These are phyloP conservation scores for Lampropteryx suffumata DNA, from an alignment of 2,888 invertebrate species.

Conservation along the genomic window DNA sequence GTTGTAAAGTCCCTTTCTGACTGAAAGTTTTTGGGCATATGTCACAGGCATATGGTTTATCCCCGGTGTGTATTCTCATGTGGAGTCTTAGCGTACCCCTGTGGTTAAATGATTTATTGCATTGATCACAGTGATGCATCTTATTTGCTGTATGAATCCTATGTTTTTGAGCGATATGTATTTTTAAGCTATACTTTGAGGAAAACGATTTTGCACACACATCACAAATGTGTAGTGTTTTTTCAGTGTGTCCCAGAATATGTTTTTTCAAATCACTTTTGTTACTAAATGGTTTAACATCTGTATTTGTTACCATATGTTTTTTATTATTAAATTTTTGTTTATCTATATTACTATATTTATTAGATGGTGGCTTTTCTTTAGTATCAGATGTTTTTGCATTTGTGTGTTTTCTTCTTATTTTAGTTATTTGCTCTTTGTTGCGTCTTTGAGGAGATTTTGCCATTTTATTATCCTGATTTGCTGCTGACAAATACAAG, in stretches of 20 bases:
- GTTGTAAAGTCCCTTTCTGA: conserved; percentile 15
- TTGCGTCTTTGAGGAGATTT: background rate
- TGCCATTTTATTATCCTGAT: background rate
- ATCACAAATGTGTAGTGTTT: conserved; percentile 8
- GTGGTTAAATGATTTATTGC: conserved; percentile 23
- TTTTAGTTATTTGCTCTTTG: background rate
- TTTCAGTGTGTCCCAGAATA: background rate
- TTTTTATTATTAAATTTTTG: conserved; percentile 2
- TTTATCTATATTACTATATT: too few species aligned
- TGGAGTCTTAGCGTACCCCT: conserved; percentile 22
- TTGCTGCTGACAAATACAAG: background rate
- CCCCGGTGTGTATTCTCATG: conserved; percentile 25
- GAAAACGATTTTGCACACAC: conserved; percentile 16
- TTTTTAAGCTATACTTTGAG: conserved; percentile 23
- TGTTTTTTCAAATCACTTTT: conserved; percentile 9
- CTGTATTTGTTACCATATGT: background rate
- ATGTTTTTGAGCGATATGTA: conserved; percentile 19
- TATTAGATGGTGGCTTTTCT: conserved; percentile 1
- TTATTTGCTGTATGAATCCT: conserved; percentile 2
- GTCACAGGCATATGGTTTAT: conserved; percentile 27
- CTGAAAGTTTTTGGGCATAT: conserved; percentile 27
- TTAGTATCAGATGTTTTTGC: background rate
- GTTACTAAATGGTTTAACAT: conserved; percentile 2
- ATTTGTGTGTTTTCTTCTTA: background rate
- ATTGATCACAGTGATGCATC: conserved; percentile 17